A percentile compares a stretch with the other conserved stretches of the same genome.
phyloP scores from a whole-genome alignment of 2,888 invertebrate species.

The Matsumyia berberina region DNA sequence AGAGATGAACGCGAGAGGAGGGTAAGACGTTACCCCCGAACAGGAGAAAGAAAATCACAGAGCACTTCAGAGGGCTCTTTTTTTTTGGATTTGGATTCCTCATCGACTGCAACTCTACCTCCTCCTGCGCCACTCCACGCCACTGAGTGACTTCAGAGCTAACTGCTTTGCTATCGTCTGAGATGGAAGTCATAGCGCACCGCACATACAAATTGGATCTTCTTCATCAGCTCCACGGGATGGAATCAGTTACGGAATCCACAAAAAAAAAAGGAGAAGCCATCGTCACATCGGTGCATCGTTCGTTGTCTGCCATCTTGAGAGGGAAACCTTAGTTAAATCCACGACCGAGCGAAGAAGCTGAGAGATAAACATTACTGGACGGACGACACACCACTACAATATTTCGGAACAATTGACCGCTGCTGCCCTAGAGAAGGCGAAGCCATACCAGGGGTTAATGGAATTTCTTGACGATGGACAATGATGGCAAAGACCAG shows the following conservation, averaged over 20 bases:
- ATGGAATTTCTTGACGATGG: constrained; percentile 10
- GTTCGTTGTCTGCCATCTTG: constrained; percentile 61
- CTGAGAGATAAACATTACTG: constrained; percentile 15
- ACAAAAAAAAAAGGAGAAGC: constrained; percentile 51
- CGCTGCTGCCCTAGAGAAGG: constrained; percentile 45
- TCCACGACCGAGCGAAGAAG: constrained; percentile 30
- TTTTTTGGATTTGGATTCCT: constrained; percentile 18
- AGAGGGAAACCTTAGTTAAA: constrained; percentile 69
- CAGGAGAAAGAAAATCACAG: constrained; percentile 22
- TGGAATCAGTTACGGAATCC: constrained; percentile 62
- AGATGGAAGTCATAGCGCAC: constrained; percentile 58
- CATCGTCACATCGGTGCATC: constrained; percentile 23
- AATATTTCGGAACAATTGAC: constrained; percentile 69
- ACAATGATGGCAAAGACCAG: constrained; percentile 46
- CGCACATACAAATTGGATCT: constrained; percentile 67
- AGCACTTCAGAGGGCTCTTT: constrained; percentile 55
- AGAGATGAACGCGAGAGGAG: constrained; percentile 8
- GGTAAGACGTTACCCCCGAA: constrained; percentile 65
- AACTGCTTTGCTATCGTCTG: constrained; percentile 66
- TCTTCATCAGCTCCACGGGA: constrained; percentile 44
- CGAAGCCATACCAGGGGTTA: neutral
- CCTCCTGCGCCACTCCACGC: neutral
- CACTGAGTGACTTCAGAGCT: constrained; percentile 39
- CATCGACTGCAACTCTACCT: constrained; percentile 10
- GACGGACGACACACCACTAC: constrained; percentile 16